Base-by-base conservation (phyloP, 2,888 invertebrate genomes). In the Coecobrya sp. region DNA sequence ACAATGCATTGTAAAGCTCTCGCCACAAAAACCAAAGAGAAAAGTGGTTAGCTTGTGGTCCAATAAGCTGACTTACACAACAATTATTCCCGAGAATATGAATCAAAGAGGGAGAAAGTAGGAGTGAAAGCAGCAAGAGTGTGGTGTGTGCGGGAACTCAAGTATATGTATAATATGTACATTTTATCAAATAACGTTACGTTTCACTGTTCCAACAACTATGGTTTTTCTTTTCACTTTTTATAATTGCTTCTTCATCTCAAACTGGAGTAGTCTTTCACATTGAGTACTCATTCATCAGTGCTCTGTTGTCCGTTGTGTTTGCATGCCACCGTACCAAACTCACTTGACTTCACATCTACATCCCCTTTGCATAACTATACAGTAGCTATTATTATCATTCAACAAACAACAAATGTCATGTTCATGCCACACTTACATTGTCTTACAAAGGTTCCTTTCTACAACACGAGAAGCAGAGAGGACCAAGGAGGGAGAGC, bases 1-100 rank as follows among this genome's bases (percentile, higher is more conserved):
- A 81, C 27, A 81, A 81, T 59, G 30, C 81, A 81, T 81, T 59
- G 52, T 81, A 55, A 19, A 59, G 30, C 30, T 81, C 30, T 55
- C 81, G 0, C 89, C 89, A 89, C 89, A 84, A 89, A 89, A 89
- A 89, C 89, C 89, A 89, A 84, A 89, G 89, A 84, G 89, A 89
- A 84, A 89, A 89, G 89, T 89, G 89, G 89, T 89, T 89, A 73
- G 84, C 70, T 88, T 89, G 84, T 84, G 89, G 89, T 36, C 82
- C 45, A 84, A 49, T 84, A 89, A 84, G 82, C 89, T 84, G 89
- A 22, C 82, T 84, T 89, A 73, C 42, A 73, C 59, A 86, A 62
- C 42, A 70, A 81, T 88, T 81, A 81, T 81, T 55, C 36, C 36
- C 8, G 19, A 55, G 81, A 55, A 81, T 81, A 59, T 82, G 89